These are phyloP conservation scores for Schlechtendalia chinensis DNA, from an alignment of 1,140 invertebrate genomes.

Conservation along the genomic window DNA sequence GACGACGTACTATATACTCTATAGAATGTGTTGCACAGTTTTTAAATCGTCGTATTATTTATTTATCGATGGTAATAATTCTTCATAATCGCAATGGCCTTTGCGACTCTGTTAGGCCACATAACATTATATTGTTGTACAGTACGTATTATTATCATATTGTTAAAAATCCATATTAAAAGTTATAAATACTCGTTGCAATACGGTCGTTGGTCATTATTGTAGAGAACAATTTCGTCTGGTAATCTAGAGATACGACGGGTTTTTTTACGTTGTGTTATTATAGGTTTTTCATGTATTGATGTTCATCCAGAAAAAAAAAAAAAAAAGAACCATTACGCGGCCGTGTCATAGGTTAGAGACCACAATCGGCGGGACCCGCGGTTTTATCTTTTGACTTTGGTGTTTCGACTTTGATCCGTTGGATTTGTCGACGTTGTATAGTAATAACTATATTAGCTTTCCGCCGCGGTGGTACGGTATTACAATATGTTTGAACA, in stretches of 20 bases:
- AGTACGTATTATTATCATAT: neutral
- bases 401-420: conserved; percentile 26
- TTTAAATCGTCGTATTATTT: neutral
- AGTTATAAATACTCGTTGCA: neutral
- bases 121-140: neutral
- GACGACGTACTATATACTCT: neutral
- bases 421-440: conserved; percentile 11
- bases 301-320: neutral
- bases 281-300: neutral
- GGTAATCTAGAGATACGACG: neutral
- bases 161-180: neutral
- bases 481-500: too few relatives aligned
- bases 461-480: neutral
- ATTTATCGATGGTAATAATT: neutral
- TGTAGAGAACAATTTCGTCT: neutral
- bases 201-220: neutral
- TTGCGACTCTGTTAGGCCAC: neutral
- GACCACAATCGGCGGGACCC: neutral
- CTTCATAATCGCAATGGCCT: neutral
- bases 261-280: neutral
- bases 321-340: neutral
- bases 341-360: neutral
- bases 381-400: conserved; percentile 26
- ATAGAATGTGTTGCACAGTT: neutral
- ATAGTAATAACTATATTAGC: neutral